Percentiles rank a stretch among this genome's conserved stretches.
phyloP scores from a whole-genome alignment of 2,888 invertebrate genomes.

The Pantelozetes paolii region DNA sequence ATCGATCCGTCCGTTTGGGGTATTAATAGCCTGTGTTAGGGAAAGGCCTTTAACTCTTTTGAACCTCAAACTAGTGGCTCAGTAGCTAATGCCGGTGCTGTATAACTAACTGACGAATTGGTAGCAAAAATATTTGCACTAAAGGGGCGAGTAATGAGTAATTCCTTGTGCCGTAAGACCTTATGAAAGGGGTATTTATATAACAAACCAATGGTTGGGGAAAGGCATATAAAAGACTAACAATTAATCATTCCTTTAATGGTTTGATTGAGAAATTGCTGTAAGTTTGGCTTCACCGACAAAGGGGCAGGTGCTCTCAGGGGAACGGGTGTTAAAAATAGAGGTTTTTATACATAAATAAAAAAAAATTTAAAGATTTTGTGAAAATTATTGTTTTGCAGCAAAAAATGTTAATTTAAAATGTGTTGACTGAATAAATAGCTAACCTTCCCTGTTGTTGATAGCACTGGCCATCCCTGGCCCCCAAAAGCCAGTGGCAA shows the following conservation, averaged over 20 bases:
- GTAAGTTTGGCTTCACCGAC: too few relatives aligned
- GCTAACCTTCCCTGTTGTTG: too few relatives aligned
- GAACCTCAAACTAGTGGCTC: not conserved
- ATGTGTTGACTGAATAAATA: too few relatives aligned
- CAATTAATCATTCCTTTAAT: not conserved
- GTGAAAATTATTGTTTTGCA: too few relatives aligned
- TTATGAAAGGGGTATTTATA: constrained; percentile 29
- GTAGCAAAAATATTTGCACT: not conserved
- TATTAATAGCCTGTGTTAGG: not conserved
- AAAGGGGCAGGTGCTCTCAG: not conserved
- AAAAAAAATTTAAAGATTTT: too few relatives aligned
- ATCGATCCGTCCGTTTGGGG: not conserved
- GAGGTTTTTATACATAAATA: too few relatives aligned
- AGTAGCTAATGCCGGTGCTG: not conserved
- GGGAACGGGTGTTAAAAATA: too few relatives aligned
- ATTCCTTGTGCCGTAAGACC: constrained; percentile 24
- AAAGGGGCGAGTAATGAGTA: constrained; percentile 21
- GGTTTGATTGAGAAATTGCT: constrained; percentile 26
- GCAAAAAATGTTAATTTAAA: too few relatives aligned
- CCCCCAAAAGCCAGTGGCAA: too few relatives aligned
- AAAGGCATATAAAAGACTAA: not conserved
- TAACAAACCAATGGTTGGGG: not conserved
- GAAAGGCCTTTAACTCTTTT: constrained; percentile 11
- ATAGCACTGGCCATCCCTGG: not conserved
- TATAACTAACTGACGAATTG: not conserved